These are phyloP conservation scores for Umimayanthus kanabou DNA, from an alignment of 92 coral and sea anemone species.

Conservation along the genomic window DNA sequence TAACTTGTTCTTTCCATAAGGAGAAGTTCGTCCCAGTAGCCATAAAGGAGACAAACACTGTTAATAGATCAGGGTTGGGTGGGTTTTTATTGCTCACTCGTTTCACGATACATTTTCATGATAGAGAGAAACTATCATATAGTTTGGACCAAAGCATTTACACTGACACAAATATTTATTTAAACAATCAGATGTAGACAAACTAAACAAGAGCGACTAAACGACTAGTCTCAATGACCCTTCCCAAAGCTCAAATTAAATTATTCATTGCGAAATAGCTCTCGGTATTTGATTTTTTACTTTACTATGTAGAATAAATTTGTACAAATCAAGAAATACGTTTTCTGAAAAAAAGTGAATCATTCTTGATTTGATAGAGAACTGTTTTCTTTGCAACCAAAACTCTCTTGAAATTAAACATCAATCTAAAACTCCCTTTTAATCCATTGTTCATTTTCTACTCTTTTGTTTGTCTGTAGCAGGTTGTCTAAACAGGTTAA, in stretches of 20 bases:
- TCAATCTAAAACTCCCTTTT: not conserved
- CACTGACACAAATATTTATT: no score
- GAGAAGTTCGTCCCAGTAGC: no score
- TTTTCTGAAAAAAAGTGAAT: not conserved
- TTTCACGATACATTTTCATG: no score
- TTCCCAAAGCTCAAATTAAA: not conserved
- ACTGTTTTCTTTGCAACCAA: not conserved
- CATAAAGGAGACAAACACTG: no score
- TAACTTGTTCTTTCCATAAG: not conserved
- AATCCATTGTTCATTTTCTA: not conserved
- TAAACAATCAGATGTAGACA: not conserved
- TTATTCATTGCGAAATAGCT: not conserved
- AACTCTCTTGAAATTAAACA: not conserved
- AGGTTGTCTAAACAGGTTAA: constrained; percentile 33
- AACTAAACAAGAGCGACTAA: not conserved
- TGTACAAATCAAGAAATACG: no score
- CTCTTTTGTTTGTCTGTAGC: constrained; percentile 4
- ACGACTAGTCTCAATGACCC: not conserved
- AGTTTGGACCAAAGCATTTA: not conserved
- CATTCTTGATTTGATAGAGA: not conserved
- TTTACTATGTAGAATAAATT: not conserved
- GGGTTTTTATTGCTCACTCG: not conserved
- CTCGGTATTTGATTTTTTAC: not conserved
- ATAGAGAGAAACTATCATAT: no score
- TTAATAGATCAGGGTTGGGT: not conserved